Conservation (phyloP, 2,113 vertebrate species). For the Asarcornis scutulata region DNA sequence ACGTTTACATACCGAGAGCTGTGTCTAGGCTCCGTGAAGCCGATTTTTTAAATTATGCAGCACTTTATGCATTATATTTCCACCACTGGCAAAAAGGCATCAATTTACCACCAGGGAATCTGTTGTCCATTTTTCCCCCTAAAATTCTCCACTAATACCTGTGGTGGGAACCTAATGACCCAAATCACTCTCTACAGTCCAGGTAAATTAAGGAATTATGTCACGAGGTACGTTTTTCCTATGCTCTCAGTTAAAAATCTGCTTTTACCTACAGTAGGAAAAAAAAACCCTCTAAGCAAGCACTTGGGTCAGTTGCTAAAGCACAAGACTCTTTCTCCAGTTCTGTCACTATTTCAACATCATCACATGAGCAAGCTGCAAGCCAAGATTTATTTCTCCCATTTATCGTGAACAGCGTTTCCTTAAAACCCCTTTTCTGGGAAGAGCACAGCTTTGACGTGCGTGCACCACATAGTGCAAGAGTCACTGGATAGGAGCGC, state of each 20-base stretch:
- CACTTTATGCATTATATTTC: not conserved
- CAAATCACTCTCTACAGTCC: not conserved
- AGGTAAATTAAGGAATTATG: not conserved
- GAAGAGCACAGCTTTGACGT: not conserved
- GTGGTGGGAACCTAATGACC: not conserved
- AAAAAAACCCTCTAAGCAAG: not conserved
- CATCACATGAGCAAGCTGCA: constrained; percentile 34
- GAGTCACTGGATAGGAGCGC: not conserved
- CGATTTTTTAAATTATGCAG: not conserved
- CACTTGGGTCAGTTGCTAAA: constrained; percentile 9
- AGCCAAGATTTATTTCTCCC: constrained; percentile 20
- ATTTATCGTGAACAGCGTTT: not conserved
- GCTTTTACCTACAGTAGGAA: not conserved
- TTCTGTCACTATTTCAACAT: constrained; percentile 47
- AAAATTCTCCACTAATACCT: not conserved
- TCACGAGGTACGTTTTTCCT: not conserved
- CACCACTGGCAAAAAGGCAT: not conserved
- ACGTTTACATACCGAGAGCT: not conserved
- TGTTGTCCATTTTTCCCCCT: not conserved
- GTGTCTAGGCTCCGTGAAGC: not conserved
- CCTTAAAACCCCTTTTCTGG: not conserved
- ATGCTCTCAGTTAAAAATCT: not conserved
- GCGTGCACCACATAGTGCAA: not conserved
- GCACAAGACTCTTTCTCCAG: constrained; percentile 15
- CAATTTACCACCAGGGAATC: not conserved